Conservation (phyloP, 2,113 vertebrate genomes). For the Bufo bufo region DNA sequence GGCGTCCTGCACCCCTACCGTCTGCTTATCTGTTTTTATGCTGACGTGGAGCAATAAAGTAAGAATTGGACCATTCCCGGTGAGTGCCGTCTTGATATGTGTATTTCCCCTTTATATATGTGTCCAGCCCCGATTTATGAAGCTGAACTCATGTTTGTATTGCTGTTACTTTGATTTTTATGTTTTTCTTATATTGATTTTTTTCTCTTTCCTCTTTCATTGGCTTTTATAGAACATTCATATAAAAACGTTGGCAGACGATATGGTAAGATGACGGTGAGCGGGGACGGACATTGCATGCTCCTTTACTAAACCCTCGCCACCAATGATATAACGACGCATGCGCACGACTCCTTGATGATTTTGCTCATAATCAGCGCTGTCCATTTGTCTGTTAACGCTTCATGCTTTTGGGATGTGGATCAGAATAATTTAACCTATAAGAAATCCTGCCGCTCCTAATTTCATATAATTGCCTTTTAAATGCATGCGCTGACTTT, state of each 20-base stretch:
- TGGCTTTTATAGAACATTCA: conserved; percentile 96
- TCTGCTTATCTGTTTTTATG: too few relatives aligned
- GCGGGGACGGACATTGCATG: conserved; percentile 72
- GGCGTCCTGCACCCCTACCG: too few relatives aligned
- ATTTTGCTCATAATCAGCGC: not conserved
- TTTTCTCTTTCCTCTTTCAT: conserved; percentile 68
- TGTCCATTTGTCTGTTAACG: conserved; percentile 21
- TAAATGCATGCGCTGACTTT: conserved; percentile 9
- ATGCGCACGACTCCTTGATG: conserved; percentile 59
- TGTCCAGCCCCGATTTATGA: too few relatives aligned
- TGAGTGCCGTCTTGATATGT: too few relatives aligned
- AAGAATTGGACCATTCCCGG: too few relatives aligned
- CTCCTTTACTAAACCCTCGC: conserved; percentile 56
- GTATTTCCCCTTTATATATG: too few relatives aligned
- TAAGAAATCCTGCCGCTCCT: not conserved
- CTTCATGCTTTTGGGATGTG: conserved; percentile 13
- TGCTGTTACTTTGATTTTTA: not conserved
- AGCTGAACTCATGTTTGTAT: not conserved
- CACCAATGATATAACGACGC: conserved; percentile 14
- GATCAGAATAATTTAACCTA: conserved; percentile 2
- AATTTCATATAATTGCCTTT: conserved; percentile 17
- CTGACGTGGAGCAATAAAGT: too few relatives aligned
- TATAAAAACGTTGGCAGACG: conserved; percentile 99
- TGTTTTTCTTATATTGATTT: conserved; percentile 56
- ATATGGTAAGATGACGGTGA: conserved; percentile 90